Evolutionary conservation across 2,113 vertebrate species (phyloP), one percentile per base, ranked within the genome.

Genomic region (Brachypteracias leptosomus): DNA sequence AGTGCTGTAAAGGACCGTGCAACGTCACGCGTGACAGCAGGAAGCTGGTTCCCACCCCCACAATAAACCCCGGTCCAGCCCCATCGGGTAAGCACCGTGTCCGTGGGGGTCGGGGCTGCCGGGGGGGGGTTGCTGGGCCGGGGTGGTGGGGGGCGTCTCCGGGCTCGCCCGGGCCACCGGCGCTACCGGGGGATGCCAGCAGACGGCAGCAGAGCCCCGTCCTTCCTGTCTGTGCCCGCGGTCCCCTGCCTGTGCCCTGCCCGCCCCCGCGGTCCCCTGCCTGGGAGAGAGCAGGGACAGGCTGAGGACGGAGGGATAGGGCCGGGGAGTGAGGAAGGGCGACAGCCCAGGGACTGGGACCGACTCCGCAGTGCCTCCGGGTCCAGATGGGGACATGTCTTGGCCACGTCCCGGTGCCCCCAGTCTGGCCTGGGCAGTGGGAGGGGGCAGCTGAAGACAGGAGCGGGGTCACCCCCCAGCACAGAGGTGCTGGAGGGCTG

Each of bases 141-240:
- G 40, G 62, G 25, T 16, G n/a, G 31, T 26, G 17, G 14, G 20
- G 22, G 15, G 6, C 26, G 38, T 65, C 9, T 11, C 9, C 8
- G 8, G 5, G 15, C 26, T 18, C 12, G 3, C 19, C 47, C 19
- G 13, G 8, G 59, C 20, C 18, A 21, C 13, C 7, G 33, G 49
- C n/a, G 38, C 49, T 52, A 54, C 58, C 24, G 28, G 46, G 17
- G 38, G 62, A 4, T 71, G 90, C 84, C 97, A 72, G 92, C 77
- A 94, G 97, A 89, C 58, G 95, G 97, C 96, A 96, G 95, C 95
- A 97, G 35, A 92, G 20, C 33, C 55, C 9, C 70, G 42, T 21
- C 14, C 22, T 38, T 52, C 65, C 18, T 44, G 38, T 57, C 44
- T 3, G 28, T 9, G 33, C 10, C 25, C 42, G 52, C 72, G 7